A percentile compares a stretch with the other conserved stretches of the same genome.
Conservation (phyloP, 64 coral and sea anemone genomes). For the Actinia equina region DNA sequence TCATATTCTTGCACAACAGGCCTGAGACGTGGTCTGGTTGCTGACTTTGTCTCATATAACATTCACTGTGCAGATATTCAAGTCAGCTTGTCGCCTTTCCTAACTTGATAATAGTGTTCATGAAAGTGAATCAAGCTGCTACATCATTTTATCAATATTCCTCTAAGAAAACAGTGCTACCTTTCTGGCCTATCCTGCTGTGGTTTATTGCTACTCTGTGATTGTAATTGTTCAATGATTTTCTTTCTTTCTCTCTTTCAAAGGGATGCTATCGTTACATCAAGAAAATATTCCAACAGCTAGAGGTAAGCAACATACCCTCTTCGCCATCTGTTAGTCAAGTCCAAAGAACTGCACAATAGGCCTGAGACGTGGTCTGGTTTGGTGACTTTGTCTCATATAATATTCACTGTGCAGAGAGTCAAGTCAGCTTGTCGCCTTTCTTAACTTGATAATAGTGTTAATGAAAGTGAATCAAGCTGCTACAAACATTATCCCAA, state of each 20-base stretch:
- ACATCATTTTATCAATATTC: neutral
- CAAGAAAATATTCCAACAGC: slow-evolving; percentile 98
- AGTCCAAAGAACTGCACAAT: neutral
- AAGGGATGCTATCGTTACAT: slow-evolving; percentile 98
- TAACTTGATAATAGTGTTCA: neutral
- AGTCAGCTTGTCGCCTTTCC: slow-evolving; percentile 22
- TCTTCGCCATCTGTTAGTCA: too few species aligned
- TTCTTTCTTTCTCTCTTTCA: too few species aligned
- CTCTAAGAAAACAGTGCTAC: too few species aligned
- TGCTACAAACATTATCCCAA: neutral
- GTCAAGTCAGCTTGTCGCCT: slow-evolving; percentile 17
- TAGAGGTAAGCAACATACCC: slow-evolving; percentile 59
- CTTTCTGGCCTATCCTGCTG: too few species aligned
- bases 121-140: slow-evolving; percentile 22
- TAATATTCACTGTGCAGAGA: slow-evolving; percentile 10
- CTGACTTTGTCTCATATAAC: slow-evolving; percentile 5
- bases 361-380: neutral
- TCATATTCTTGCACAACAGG: slow-evolving; percentile 6
- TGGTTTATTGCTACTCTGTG: too few species aligned
- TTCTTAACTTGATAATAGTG: slow-evolving; percentile 2
- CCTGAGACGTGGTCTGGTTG: neutral
- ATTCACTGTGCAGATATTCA: slow-evolving; percentile 9
- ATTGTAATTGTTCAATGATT: too few species aligned
- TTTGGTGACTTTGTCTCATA: slow-evolving; percentile 14
- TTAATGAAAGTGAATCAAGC: slow-evolving; percentile 19